Evolutionary conservation across 2,888 invertebrate genomes (phyloP), one percentile per base, ranked within the genome.

Genomic region (Drosophila kanekoi): DNA sequence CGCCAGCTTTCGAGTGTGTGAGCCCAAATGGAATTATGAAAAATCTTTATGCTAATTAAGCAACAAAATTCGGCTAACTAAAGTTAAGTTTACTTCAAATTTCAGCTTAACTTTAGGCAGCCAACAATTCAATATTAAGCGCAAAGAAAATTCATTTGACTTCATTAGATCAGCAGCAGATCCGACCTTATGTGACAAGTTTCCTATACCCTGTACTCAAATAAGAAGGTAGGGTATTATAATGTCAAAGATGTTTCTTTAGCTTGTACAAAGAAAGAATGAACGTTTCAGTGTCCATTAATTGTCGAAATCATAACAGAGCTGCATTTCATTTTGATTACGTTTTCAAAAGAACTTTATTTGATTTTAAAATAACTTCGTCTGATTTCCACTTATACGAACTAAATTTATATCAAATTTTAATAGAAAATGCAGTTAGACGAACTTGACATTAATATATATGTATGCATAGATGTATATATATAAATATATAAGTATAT

Each of bases 21-120:
- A 69, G 53, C 68, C 47, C 67, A 61, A 63, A 74, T 48, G 61
- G 58, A 48, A 63, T 65, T 77, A 66, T 65, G 59, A 60, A 66
- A 79, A 77, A 77, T 60, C 65, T 79, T 69, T 71, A 73, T 77
- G 80, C 65, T 83, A 87, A 83, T 87, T 82, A 71, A 61, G 28
- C 62, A 61, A 37, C 59, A 47, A 52, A 20, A 52, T 52, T 44
- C 41, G 48, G 23, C n/a, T 40, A 33, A 16, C 51, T 38, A 47
- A 59, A 56, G 49, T 51, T 48, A 49, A 56, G 10, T 43, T 43
- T 38, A 8, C 10, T 35, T 35, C 1, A 43, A 47, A 40, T 33
- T 63, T 40, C 32, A 11, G 37, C 3, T 38, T 28, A 37, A 58
- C 47, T 61, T 48, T 23, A 47, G n/a, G n/a, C 58, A 16, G 40